Percentiles rank a stretch among this genome's conserved stretches.
Evolutionary conservation across 2,113 vertebrate genomes (phyloP).

Genomic region (Actenoides hombroni): DNA sequence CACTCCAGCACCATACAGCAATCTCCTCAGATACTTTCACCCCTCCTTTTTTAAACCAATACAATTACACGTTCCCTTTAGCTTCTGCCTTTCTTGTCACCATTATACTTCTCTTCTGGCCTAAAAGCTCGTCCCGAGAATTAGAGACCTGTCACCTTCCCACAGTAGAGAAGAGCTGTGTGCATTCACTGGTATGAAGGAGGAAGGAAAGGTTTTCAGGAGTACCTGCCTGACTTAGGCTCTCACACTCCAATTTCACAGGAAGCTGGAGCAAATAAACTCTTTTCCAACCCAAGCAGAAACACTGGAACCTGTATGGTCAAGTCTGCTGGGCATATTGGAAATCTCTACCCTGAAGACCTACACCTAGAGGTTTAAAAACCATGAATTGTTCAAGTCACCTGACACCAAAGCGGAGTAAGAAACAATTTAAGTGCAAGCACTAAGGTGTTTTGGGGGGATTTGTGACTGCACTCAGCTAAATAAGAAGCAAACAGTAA

Average conservation of each 20-base stretch:
- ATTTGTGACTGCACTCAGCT: background rate
- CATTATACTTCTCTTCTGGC: background rate
- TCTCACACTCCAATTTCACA: background rate
- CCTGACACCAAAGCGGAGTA: fast-evolving
- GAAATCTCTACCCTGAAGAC: background rate
- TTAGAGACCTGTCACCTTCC: background rate
- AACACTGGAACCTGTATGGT: background rate
- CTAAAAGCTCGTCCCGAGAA: background rate
- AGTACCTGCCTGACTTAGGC: background rate
- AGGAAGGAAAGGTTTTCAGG: background rate
- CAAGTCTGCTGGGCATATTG: background rate
- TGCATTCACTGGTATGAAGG: fast-evolving
- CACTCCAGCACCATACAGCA: background rate
- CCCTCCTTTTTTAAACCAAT: background rate
- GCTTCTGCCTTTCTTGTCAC: background rate
- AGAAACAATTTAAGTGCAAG: background rate
- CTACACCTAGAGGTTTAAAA: background rate
- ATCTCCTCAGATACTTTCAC: background rate
- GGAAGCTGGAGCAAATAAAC: background rate
- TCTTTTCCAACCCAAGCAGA: background rate
- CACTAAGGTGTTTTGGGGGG: fast-evolving
- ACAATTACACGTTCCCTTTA: background rate
- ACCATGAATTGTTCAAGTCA: fast-evolving
- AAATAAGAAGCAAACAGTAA: fast-evolving
- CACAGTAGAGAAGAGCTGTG: no score